Evolutionary conservation across 2,888 invertebrate genomes (phyloP).

Genomic region (Limenitis camilla): DNA sequence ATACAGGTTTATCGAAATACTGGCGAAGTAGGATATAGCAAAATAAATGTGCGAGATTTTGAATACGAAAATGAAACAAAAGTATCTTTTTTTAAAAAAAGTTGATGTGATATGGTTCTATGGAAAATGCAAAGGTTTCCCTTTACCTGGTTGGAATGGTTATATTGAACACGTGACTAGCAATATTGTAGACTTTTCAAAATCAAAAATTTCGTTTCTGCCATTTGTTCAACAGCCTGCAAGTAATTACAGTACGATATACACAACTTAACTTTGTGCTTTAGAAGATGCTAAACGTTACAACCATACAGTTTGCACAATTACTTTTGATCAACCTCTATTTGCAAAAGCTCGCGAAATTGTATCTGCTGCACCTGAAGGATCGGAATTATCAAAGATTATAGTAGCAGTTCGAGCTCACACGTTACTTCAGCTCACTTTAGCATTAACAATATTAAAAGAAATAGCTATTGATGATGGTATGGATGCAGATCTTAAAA

Average conservation of each 20-base stretch:
- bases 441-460: no score
- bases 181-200: constrained; percentile 2
- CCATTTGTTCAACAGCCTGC: constrained; percentile 31
- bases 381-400: constrained; percentile 3
- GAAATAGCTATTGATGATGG: not conserved
- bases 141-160: constrained; percentile 10
- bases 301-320: constrained; percentile 25
- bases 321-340: constrained; percentile 40
- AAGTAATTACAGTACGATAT: constrained; percentile 31
- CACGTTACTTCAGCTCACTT: no score
- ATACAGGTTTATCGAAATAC: constrained; percentile 30
- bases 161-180: not conserved
- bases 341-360: constrained; percentile 36
- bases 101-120: not conserved
- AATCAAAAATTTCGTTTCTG: not conserved
- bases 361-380: constrained; percentile 16
- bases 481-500: not conserved
- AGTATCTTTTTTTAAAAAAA: not conserved
- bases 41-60: constrained; percentile 25
- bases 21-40: constrained; percentile 29
- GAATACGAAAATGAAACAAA: constrained; percentile 8
- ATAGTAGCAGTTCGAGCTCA: constrained; percentile 19
- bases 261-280: constrained; percentile 31
- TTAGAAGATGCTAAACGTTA: constrained; percentile 17
- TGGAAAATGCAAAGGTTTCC: no score